phyloP scores from a whole-genome alignment of 2,888 invertebrate species.

The Lepidocyrtinus sp. region DNA sequence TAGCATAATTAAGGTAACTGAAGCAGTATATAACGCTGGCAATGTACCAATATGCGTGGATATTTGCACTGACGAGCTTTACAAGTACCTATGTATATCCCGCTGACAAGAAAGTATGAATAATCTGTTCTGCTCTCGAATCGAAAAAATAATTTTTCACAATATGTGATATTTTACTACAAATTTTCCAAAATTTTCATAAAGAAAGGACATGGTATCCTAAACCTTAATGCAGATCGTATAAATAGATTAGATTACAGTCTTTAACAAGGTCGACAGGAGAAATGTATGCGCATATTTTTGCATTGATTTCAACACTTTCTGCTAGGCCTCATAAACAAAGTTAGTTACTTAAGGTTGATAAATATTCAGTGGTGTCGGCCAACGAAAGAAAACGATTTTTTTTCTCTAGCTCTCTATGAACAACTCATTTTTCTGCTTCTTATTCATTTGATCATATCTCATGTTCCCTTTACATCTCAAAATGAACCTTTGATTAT shows the following conservation, averaged over 20 bases:
- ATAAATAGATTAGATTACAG: not conserved
- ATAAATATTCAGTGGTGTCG: conserved; percentile 14
- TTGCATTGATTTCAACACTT: not conserved
- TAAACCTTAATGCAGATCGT: too few species aligned
- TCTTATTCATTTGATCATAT: conserved; percentile 11
- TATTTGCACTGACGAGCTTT: too few species aligned
- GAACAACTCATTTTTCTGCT: not conserved
- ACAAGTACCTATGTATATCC: not conserved
- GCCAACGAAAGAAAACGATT: not conserved
- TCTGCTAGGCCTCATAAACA: not conserved
- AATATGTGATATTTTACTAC: too few species aligned
- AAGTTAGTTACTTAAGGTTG: not conserved
- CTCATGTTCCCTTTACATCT: conserved; percentile 47
- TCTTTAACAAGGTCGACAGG: not conserved
- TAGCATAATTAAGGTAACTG: conserved; percentile 60
- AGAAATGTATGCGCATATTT: not conserved
- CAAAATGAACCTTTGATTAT: conserved; percentile 49
- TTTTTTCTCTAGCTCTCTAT: not conserved
- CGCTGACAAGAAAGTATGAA: not conserved
- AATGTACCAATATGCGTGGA: too few species aligned
- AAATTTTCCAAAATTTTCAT: too few species aligned
- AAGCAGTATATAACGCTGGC: too few species aligned
- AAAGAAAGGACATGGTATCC: too few species aligned
- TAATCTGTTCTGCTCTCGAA: too few species aligned
- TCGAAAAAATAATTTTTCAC: too few species aligned